phyloP scores from a whole-genome alignment of 2,797 vertebrate genomes.

The Sphaeramia orbicularis region DNA sequence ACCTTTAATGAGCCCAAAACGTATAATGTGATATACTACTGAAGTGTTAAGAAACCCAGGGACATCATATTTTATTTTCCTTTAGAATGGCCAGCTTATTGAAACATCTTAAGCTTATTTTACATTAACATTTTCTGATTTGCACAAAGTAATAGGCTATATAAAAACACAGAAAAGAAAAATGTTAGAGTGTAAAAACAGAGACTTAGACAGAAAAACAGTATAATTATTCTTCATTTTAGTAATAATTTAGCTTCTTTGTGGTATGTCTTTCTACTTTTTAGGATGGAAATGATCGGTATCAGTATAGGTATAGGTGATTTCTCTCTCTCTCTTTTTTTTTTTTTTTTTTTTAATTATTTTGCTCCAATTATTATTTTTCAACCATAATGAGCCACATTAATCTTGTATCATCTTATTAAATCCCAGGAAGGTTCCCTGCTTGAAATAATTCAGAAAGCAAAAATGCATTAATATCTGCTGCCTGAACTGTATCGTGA shows the following conservation, averaged over 20 bases:
- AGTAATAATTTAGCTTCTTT: neutral
- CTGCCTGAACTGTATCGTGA: slow-evolving; percentile 45
- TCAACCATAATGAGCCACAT: slow-evolving; percentile 30
- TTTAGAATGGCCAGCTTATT: too few relatives aligned
- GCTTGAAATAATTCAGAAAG: slow-evolving; percentile 35
- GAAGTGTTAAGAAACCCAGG: too few relatives aligned
- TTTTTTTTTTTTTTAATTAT: slow-evolving; percentile 27
- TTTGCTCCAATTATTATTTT: slow-evolving; percentile 25
- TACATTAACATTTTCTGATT: too few relatives aligned
- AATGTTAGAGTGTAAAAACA: too few relatives aligned
- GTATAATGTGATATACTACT: neutral
- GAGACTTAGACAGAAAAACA: too few relatives aligned
- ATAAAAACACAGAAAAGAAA: too few relatives aligned
- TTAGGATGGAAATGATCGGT: slow-evolving; percentile 2
- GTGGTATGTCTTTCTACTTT: neutral
- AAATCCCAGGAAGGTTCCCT: slow-evolving; percentile 29
- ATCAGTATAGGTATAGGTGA: neutral
- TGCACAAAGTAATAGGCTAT: too few relatives aligned
- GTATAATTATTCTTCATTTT: neutral
- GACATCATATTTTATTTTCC: too few relatives aligned
- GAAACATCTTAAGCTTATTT: too few relatives aligned
- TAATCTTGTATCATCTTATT: slow-evolving; percentile 41
- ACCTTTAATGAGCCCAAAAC: neutral
- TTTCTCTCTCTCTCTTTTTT: too few relatives aligned
- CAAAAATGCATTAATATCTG: slow-evolving; percentile 25